Conservation (phyloP, 2,113 vertebrate species). For the Orientallactaga bullata region DNA sequence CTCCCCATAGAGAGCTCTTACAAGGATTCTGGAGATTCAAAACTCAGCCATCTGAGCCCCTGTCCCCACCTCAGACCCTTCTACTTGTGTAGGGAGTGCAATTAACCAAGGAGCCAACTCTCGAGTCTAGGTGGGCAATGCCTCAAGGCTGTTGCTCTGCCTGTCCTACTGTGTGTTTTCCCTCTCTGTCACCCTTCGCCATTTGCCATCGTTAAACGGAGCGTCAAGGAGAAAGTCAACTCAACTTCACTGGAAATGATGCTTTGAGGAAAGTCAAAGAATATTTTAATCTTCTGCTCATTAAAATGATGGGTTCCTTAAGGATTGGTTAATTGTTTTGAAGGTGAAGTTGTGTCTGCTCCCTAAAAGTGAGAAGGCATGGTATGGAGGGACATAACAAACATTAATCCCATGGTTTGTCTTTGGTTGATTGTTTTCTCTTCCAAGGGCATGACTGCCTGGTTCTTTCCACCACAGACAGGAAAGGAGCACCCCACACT, state of each 20-base stretch:
- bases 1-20: no score
- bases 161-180: background rate
- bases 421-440: background rate
- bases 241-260: background rate
- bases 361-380: background rate
- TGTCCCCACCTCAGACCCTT: no score
- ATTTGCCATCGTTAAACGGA: background rate
- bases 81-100: no score
- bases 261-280: background rate
- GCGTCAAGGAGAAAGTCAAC: background rate
- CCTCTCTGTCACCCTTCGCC: background rate
- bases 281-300: background rate
- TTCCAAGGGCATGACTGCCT: background rate
- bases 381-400: background rate
- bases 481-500: rapidly evolving
- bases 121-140: background rate
- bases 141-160: background rate
- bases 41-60: no score
- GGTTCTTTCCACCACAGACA: background rate
- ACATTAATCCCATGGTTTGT: background rate
- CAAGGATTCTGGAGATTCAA: no score
- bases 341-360: background rate
- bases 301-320: background rate
- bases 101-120: no score
- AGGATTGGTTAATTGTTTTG: background rate